Evolutionary conservation across 2,797 vertebrate species (phyloP).

Genomic region (Arnoldichthys spilopterus): DNA sequence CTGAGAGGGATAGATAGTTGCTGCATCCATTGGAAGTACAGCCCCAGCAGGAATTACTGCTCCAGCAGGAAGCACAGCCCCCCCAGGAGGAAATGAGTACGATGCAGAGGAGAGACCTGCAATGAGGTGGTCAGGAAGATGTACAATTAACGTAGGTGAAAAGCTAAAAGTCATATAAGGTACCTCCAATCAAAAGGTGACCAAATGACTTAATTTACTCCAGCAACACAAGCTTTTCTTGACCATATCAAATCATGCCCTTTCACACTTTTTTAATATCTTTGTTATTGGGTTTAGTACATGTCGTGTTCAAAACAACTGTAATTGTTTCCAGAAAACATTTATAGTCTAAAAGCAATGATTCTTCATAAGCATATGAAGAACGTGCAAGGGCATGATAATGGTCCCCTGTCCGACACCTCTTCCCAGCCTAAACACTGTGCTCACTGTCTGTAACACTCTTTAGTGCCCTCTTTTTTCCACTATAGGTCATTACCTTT

Average conservation of each 20-base stretch:
- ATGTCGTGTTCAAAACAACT: too few species aligned
- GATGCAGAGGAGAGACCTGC: constrained; percentile 91
- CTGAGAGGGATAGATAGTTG: constrained; percentile 88
- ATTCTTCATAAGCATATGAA: background rate
- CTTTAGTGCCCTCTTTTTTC: constrained; percentile 2
- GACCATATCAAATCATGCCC: constrained; percentile 13
- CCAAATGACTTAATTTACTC: background rate
- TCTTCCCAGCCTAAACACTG: background rate
- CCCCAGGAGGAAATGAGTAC: constrained; percentile 82
- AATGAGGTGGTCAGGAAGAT: constrained; percentile 30
- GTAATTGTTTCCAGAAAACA: background rate
- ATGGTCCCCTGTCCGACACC: background rate
- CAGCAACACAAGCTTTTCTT: background rate
- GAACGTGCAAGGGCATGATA: constrained; percentile 17
- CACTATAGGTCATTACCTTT: constrained; percentile 11
- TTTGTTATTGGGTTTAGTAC: background rate
- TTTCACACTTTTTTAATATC: background rate
- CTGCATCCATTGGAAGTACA: constrained; percentile 87
- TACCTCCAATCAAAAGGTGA: background rate
- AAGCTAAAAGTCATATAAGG: background rate
- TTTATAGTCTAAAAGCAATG: constrained; percentile 5
- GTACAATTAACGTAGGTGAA: background rate
- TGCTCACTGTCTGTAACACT: background rate
- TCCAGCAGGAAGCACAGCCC: constrained; percentile 71
- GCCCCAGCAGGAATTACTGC: constrained; percentile 84